phyloP scores from a whole-genome alignment of 2,797 vertebrate species.

The Gymnodraco acuticeps region DNA sequence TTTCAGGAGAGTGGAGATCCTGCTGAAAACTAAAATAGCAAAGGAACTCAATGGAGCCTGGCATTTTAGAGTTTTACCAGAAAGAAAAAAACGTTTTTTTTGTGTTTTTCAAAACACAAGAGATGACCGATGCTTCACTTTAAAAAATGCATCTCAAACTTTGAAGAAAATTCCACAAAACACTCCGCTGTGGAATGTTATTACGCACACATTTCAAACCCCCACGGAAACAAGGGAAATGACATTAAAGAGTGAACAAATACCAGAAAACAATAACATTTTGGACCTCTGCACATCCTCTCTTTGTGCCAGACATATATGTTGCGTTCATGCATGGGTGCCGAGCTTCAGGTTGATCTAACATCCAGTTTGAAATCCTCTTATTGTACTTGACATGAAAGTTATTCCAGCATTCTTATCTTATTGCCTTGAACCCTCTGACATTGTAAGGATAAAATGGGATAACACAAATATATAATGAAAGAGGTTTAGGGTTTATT shows the following conservation, averaged over 20 bases:
- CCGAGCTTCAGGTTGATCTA: constrained; percentile 25
- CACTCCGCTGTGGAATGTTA: constrained; percentile 13
- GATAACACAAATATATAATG: too few species aligned
- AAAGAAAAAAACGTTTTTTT: neutral
- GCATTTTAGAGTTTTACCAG: neutral
- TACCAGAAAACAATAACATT: constrained; percentile 23
- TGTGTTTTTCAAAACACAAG: neutral
- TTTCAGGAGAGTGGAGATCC: neutral
- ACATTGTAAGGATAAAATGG: neutral
- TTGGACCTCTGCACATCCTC: constrained; percentile 33
- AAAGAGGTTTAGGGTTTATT: neutral
- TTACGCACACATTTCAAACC: neutral
- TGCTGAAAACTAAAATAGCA: neutral
- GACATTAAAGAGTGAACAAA: constrained; percentile 27
- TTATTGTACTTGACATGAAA: constrained; percentile 25
- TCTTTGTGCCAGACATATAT: constrained; percentile 12
- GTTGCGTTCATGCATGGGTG: neutral
- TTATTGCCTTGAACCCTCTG: neutral
- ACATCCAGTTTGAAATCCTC: constrained; percentile 36
- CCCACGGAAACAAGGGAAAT: constrained; percentile 34
- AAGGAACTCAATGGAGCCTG: neutral
- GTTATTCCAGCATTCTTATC: neutral
- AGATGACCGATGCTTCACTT: neutral
- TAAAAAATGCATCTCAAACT: neutral
- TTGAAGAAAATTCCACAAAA: neutral